Percentiles rank a stretch among this genome's conserved stretches.
phyloP scores from a whole-genome alignment of 2,888 invertebrate genomes.

The Nomada fabriciana region DNA sequence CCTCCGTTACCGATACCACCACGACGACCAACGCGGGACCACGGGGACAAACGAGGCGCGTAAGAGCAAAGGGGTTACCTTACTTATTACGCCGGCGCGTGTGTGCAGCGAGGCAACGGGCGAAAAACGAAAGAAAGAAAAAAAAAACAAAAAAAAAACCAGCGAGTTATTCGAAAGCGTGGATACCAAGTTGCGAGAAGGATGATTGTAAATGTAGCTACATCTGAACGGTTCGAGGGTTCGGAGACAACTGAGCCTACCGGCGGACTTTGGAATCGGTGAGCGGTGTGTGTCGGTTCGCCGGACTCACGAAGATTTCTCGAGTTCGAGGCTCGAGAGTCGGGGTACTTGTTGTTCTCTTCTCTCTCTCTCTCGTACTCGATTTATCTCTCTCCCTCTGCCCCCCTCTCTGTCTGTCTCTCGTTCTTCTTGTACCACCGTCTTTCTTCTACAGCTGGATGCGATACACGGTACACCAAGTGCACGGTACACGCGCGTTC shows the following conservation, averaged over 20 bases:
- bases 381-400: slow-evolving; percentile 19
- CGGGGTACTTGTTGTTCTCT: slow-evolving; percentile 62
- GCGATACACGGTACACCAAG: slow-evolving; percentile 43
- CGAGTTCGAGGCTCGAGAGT: slow-evolving; percentile 60
- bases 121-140: not conserved
- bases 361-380: slow-evolving; percentile 46
- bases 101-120: slow-evolving; percentile 6
- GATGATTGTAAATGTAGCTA: slow-evolving; percentile 39
- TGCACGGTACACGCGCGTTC: slow-evolving; percentile 52
- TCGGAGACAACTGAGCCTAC: slow-evolving; percentile 82
- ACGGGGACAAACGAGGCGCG: not conserved
- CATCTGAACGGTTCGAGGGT: slow-evolving; percentile 83
- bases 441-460: slow-evolving; percentile 32
- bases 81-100: not conserved
- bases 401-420: not conserved
- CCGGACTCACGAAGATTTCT: slow-evolving; percentile 62
- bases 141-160: not conserved
- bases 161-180: not conserved
- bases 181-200: slow-evolving; percentile 7
- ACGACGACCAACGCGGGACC: slow-evolving; percentile 18
- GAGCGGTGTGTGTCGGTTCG: slow-evolving; percentile 72
- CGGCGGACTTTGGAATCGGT: slow-evolving; percentile 78
- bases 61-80: not conserved
- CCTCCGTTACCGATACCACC: not conserved
- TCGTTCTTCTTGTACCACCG: not conserved